Percentiles rank a stretch among this genome's conserved stretches.
Evolutionary conservation across 2,888 invertebrate genomes (phyloP).

Genomic region (Plagodis pulveraria): DNA sequence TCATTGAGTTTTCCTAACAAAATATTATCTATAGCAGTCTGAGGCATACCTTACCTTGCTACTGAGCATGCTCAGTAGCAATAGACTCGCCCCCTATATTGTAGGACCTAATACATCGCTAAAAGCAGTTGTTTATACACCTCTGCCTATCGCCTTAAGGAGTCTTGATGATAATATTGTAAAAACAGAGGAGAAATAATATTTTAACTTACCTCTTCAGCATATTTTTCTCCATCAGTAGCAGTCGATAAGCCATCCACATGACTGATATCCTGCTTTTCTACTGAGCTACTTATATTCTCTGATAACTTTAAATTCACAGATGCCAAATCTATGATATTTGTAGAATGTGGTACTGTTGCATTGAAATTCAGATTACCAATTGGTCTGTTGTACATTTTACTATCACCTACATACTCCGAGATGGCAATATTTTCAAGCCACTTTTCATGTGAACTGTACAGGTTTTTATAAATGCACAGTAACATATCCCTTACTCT

Average conservation of each 20-base stretch:
- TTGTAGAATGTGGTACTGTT: constrained; percentile 81
- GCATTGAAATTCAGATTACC: constrained; percentile 81
- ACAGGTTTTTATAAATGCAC: constrained; percentile 86
- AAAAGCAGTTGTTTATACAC: too few species aligned
- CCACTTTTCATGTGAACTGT: constrained; percentile 77
- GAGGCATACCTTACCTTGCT: too few species aligned
- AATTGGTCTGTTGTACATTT: constrained; percentile 69
- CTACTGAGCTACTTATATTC: constrained; percentile 79
- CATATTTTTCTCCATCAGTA: constrained; percentile 85
- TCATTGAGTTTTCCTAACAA: too few species aligned
- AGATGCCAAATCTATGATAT: constrained; percentile 87
- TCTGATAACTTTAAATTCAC: constrained; percentile 87
- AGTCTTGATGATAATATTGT: too few species aligned
- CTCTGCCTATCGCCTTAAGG: too few species aligned
- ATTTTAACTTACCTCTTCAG: constrained; percentile 82
- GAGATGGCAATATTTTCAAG: constrained; percentile 74
- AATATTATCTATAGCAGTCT: too few species aligned
- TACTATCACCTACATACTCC: constrained; percentile 67
- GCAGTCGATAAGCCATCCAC: constrained; percentile 63
- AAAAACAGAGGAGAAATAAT: too few species aligned
- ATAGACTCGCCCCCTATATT: too few species aligned
- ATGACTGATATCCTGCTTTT: constrained; percentile 74
- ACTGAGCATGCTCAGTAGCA: too few species aligned
- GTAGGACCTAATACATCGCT: too few species aligned
- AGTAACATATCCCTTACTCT: constrained; percentile 86